Evolutionary conservation across 2,113 vertebrate species (phyloP), one percentile per base, ranked within the genome.

Genomic region (Cryptotis parvus): DNA sequence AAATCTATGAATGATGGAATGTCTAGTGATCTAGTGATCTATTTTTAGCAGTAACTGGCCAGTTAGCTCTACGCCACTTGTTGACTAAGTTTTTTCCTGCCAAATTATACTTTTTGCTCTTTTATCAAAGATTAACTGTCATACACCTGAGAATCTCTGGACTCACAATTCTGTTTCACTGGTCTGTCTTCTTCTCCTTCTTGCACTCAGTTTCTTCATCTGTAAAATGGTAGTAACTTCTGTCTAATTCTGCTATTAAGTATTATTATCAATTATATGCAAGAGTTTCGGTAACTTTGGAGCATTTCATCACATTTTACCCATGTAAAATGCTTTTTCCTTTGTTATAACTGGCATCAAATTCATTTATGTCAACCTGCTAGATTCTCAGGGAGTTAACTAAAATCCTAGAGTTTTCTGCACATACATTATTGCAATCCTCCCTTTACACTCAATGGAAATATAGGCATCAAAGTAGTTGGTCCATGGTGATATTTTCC

Each of bases 331-430:
- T 92, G 52, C 37, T 0, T 61, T 87, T 93, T 84, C 43, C 43
- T 80, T 76, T 94, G 45, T 72, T 75, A 41, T 4, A 29, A 2
- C 26, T 27, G 63, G 22, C 63, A 65, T 58, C 55, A 58, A 58
- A 6, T 58, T 58, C 15, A 58, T 58, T 58, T 58, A 22, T 65
- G 26, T 69, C 72, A 94, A 72, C 24, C n/a, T 78, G 69, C 63
- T 31, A 31, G 39, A 45, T 91, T 95, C 94, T 95, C 65, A 81
- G 76, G 39, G 88, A 90, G 93, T 85, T 37, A 73, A 76, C 93
- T 1, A 39, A 8, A 77, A 93, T 27, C 39, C 94, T 43, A 91
- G 94, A 86, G 41, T 58, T 75, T 73, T 1, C 70, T 76, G 84
- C 33, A 92, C 49, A 31, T 22, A 0, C 66, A 45, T 84, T 74